Conservation (phyloP, 2,888 invertebrate species). For the Diaperis boleti region DNA sequence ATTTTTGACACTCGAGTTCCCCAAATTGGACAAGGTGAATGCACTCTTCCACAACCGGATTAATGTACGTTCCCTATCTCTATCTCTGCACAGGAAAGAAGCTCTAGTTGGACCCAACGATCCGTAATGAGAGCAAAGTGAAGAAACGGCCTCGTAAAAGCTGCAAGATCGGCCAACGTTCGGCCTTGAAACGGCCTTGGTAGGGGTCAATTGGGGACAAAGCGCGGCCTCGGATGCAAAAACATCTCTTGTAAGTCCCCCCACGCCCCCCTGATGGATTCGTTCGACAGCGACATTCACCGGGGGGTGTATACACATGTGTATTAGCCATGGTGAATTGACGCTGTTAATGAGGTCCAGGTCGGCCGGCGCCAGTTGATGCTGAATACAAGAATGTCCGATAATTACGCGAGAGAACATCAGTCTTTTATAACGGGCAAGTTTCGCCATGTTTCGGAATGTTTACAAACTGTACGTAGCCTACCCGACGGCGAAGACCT, state of each 20-base stretch:
- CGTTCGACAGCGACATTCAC: conserved; percentile 15
- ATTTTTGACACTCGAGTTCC: not conserved
- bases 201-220: conserved; percentile 61
- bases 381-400: conserved; percentile 45
- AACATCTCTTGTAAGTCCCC: conserved; percentile 10
- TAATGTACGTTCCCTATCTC: not conserved
- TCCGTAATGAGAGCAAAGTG: conserved; percentile 64
- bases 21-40: not conserved
- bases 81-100: not conserved
- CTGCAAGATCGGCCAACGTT: conserved; percentile 65
- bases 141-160: conserved; percentile 60
- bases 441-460: conserved; percentile 41
- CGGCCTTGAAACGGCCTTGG: conserved; percentile 68
- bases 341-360: conserved; percentile 47
- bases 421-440: conserved; percentile 26
- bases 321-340: conserved; percentile 43
- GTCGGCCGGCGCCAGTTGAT: conserved; percentile 49
- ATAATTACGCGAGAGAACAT: conserved; percentile 31
- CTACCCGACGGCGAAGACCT: conserved; percentile 35
- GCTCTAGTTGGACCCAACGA: conserved; percentile 40
- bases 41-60: not conserved
- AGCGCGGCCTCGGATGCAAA: conserved; percentile 39
- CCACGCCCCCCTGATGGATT: conserved; percentile 9
- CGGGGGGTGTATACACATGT: conserved; percentile 28
- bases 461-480: conserved; percentile 37